These are phyloP conservation scores for Callaeas wilsoni DNA, from an alignment of 2,113 vertebrate species.

Conservation along the genomic window DNA sequence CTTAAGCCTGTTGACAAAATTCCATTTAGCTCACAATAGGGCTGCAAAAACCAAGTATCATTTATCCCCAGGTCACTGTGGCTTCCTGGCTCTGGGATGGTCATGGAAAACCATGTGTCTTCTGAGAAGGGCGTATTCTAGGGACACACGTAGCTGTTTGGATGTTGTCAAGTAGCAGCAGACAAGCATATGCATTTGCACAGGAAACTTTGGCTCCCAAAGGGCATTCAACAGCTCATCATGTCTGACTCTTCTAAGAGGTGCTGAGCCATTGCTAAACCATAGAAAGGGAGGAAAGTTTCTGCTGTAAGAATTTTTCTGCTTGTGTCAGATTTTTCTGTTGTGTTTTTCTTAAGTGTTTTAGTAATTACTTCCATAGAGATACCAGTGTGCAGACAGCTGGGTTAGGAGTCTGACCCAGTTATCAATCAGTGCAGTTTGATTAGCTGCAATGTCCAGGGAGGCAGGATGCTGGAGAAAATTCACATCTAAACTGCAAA, in stretches of 20 bases:
- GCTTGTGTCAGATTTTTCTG: neutral
- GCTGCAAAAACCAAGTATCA: neutral
- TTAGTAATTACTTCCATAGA: neutral
- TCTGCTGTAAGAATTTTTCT: neutral
- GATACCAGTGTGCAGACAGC: neutral
- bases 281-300: neutral
- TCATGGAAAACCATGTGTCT: neutral
- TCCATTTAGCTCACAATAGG: neutral
- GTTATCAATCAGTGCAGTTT: neutral
- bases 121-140: neutral
- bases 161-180: neutral
- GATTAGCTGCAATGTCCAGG: neutral
- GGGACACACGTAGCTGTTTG: neutral
- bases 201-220: conserved; percentile 12
- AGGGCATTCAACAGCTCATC: conserved; percentile 33
- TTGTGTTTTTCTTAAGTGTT: neutral
- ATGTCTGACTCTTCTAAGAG: neutral
- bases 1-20: neutral
- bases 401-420: neutral
- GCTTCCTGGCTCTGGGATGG: neutral
- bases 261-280: conserved; percentile 20
- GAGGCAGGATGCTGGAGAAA: neutral
- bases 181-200: neutral
- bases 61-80: neutral
- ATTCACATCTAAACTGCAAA: neutral